phyloP scores from a whole-genome alignment of 2,113 vertebrate genomes.

The Meriones unguiculatus region DNA sequence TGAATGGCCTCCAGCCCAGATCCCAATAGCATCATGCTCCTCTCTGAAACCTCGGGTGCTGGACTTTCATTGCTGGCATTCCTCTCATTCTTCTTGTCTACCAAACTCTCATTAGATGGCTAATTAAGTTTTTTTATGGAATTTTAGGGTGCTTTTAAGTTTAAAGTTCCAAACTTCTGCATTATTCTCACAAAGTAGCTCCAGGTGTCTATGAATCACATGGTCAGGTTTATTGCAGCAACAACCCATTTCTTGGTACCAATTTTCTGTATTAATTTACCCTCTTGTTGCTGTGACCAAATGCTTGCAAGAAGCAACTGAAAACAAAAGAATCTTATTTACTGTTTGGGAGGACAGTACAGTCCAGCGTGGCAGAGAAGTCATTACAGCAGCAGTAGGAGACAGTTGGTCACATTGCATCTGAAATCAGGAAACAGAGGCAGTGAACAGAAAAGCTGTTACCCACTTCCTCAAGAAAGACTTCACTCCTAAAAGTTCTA shows the following conservation, averaged over 20 bases:
- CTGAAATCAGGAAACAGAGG: neutral
- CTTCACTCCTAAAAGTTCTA: neutral
- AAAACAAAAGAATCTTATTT: neutral
- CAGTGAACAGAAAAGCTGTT: neutral
- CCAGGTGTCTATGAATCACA: neutral
- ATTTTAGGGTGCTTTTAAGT: neutral
- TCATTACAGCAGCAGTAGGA: neutral
- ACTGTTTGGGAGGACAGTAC: neutral
- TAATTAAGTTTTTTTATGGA: neutral
- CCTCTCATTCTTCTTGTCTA: neutral
- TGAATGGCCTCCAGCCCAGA: neutral
- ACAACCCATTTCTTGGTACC: neutral
- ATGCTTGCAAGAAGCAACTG: neutral
- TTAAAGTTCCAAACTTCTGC: neutral
- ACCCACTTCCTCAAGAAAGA: neutral
- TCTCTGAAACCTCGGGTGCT: neutral
- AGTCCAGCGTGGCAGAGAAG: neutral
- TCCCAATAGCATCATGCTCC: neutral
- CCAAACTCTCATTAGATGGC: neutral
- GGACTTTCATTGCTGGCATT: neutral
- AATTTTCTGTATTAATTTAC: neutral
- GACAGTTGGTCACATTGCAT: neutral
- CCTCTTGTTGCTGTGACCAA: neutral
- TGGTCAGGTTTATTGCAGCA: neutral
- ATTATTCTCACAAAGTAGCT: neutral